Evolutionary conservation across 2,888 invertebrate genomes (phyloP), one percentile per base, ranked within the genome.

Genomic region (Conomelus anceps): DNA sequence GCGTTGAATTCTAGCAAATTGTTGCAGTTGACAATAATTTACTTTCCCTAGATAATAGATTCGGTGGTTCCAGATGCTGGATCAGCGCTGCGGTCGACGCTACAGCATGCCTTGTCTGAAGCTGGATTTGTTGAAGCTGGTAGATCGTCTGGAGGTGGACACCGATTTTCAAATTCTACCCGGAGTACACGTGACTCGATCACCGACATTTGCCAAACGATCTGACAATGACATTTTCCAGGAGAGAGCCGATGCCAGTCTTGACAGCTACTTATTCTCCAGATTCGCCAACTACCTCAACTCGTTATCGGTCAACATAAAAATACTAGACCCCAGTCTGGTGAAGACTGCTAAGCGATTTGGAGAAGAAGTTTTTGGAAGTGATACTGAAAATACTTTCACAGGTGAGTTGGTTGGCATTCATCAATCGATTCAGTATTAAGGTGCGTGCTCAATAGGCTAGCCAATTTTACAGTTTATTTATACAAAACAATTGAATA

Each of bases 91-190:
- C 92, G 94, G 94, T 84, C 94, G 94, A 23, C 93, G 94, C 0
- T 95, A 96, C 92, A 96, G 96, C 92, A 94, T 96, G 23, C 96
- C 96, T 92, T 97, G 97, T 92, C 93, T 97, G 84, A 97, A 97
- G 92, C 94, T 97, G 90, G 97, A 97, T 92, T 95, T 96, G 86
- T 95, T 97, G 0, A 96, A 96, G 4, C 95, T 97, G 92, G 94
- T 97, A 91, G 97, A 97, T 92, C 95, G 96, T 87, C 92, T 97
- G 34, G 96, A 96, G 92, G 95, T 95, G 91, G 95, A 95, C 92
- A 95, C 96, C 92, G 91, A 91, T 26, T 94, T 96, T 6, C 95
- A 94, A 90, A 94, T 97, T 17, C 92, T 97, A 11, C 96, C 97
- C 0, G 97, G 97, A 90, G 94, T 97, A 0, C 96, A 96, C 91